phyloP scores from a whole-genome alignment of 2,888 invertebrate species.

The Acleris literana region DNA sequence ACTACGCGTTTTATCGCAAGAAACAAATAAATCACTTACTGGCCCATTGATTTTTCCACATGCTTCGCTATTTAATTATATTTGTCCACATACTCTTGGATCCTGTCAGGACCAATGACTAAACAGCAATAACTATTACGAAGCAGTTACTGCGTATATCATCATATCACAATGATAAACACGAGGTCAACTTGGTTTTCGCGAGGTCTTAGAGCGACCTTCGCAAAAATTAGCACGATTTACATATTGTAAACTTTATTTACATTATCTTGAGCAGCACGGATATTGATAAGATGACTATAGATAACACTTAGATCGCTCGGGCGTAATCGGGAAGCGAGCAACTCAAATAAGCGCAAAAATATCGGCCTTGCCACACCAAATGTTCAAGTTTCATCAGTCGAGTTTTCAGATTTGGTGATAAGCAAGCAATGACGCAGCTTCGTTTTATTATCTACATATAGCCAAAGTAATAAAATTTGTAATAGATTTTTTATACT shows the following conservation, averaged over 20 bases:
- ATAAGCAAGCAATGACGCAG: slow-evolving; percentile 43
- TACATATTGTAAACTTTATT: slow-evolving; percentile 66
- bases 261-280: slow-evolving; percentile 54
- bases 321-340: slow-evolving; percentile 58
- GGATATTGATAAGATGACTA: slow-evolving; percentile 57
- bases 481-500: slow-evolving; percentile 50
- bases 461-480: slow-evolving; percentile 40
- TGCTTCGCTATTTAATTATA: slow-evolving; percentile 29
- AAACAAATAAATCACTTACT: slow-evolving; percentile 55
- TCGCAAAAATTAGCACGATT: slow-evolving; percentile 77
- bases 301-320: slow-evolving; percentile 64
- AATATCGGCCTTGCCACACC: slow-evolving; percentile 37
- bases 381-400: slow-evolving; percentile 37
- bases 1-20: slow-evolving; percentile 33
- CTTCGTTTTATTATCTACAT: slow-evolving; percentile 44
- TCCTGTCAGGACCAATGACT: slow-evolving; percentile 45
- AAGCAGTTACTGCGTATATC: slow-evolving; percentile 69
- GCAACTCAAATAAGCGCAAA: slow-evolving; percentile 37
- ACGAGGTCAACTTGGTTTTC: slow-evolving; percentile 74
- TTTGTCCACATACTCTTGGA: slow-evolving; percentile 28
- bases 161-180: slow-evolving; percentile 76
- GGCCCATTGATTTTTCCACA: slow-evolving; percentile 58
- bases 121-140: slow-evolving; percentile 64
- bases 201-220: slow-evolving; percentile 72
- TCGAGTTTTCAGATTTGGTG: slow-evolving; percentile 39